Evolutionary conservation across 2,888 invertebrate genomes (phyloP), one percentile per base, ranked within the genome.

Genomic region (Ophioninae sp.): DNA sequence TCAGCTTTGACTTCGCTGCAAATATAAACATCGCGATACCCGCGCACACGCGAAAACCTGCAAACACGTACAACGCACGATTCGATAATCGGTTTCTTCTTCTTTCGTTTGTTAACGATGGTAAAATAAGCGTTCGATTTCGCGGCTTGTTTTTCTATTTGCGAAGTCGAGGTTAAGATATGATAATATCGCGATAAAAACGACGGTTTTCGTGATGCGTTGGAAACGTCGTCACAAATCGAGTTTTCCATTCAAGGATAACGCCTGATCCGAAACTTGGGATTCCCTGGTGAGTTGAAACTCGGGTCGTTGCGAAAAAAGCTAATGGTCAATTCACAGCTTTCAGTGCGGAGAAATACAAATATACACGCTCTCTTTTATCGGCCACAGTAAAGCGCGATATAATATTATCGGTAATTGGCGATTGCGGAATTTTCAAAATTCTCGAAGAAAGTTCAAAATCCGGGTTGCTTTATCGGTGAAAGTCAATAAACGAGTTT

Each of bases 221-320:
- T 68, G 30, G 30, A 44, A 21, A 10, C 23, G 20, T 1, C 17
- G 13, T 59, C 39, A 39, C 8, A 21, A 62, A 23, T 30, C 21
- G 37, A 50, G 41, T 59, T 41, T 57, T 56, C 17, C 50, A 67
- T 73, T 81, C 72, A 67, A 82, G 78, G 82, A 74, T 44, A 78
- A 79, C 82, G 37, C 41, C 69, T 70, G 6, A 39, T 78, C n/a
- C 21, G 13, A 50, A 50, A 17, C 50, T 5, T 50, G 50, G 17
- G 17, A 50, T 50, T 50, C 17, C 50, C 50, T 50, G 13, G 50
- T 13, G 50, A 13, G 13, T 50, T 0, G 13, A 50, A 50, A 17
- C 5, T 17, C 44, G 7, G 17, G 6, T 21, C 37, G 20, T 64
- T 7, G 2, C 44, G 20, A 59, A 41, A 74, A 80, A 59, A 30